phyloP scores from a whole-genome alignment of 2,888 invertebrate species.

The Yponomeuta evonymella region DNA sequence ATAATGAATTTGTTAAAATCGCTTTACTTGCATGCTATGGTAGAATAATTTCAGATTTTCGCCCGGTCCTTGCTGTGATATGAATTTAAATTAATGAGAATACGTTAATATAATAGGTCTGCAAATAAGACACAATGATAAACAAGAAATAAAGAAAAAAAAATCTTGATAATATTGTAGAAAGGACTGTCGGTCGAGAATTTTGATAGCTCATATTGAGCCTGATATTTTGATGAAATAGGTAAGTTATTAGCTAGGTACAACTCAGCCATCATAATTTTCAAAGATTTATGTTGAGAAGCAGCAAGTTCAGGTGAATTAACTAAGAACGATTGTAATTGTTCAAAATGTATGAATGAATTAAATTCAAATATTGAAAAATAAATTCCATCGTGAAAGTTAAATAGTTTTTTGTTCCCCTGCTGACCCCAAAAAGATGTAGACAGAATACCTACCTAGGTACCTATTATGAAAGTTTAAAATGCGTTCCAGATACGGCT shows the following conservation, averaged over 20 bases:
- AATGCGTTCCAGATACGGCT: no score
- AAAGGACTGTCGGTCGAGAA: constrained; percentile 62
- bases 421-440: no score
- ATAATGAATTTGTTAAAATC: constrained; percentile 52
- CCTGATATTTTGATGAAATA: constrained; percentile 61
- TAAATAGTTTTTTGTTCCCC: constrained; percentile 11
- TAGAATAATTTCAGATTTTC: constrained; percentile 72
- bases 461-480: no score
- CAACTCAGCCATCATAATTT: constrained; percentile 60
- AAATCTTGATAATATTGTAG: constrained; percentile 39
- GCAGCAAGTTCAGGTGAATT: constrained; percentile 46
- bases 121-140: neutral
- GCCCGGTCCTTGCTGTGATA: constrained; percentile 71
- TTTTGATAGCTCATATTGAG: constrained; percentile 73
- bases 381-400: constrained; percentile 65
- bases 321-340: constrained; percentile 39
- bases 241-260: constrained; percentile 61
- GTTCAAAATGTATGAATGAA: constrained; percentile 48
- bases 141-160: neutral
- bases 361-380: constrained; percentile 56
- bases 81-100: constrained; percentile 36
- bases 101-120: neutral
- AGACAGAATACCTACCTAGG: no score
- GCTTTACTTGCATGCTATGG: constrained; percentile 66
- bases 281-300: constrained; percentile 52